Evolutionary conservation across 2,888 invertebrate genomes (phyloP).

Genomic region (Drosophila anomelani): DNA sequence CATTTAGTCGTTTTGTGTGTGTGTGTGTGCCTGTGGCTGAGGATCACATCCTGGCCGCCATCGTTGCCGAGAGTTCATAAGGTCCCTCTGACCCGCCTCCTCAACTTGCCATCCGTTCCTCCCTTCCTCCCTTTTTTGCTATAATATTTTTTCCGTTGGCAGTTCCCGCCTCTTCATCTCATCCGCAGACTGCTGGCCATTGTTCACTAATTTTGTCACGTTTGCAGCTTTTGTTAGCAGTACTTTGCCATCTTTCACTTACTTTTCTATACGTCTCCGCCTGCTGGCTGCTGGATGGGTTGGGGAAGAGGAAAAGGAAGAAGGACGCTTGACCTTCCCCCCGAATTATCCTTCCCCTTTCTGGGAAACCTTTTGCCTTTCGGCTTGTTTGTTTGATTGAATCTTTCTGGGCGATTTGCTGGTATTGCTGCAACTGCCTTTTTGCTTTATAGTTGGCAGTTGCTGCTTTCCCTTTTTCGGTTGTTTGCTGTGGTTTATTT

Average conservation of each 20-base stretch:
- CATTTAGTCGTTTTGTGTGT: constrained; percentile 75
- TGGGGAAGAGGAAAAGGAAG: background rate
- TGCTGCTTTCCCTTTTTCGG: constrained; percentile 30
- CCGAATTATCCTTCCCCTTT: background rate
- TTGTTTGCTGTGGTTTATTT: constrained; percentile 13
- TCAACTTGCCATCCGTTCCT: background rate
- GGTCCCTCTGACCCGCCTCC: constrained; percentile 50
- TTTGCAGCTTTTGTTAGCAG: constrained; percentile 75
- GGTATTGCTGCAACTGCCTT: constrained; percentile 38
- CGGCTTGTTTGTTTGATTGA: constrained; percentile 48
- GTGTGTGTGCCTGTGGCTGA: constrained; percentile 47
- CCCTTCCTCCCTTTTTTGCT: background rate
- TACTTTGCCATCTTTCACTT: constrained; percentile 62
- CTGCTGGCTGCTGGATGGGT: constrained; percentile 24
- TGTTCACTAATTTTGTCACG: constrained; percentile 81
- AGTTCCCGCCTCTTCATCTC: constrained; percentile 38
- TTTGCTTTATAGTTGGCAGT: constrained; percentile 17
- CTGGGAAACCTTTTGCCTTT: constrained; percentile 24
- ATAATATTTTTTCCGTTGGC: constrained; percentile 37
- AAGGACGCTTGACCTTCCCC: constrained; percentile 30
- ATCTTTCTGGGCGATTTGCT: constrained; percentile 59
- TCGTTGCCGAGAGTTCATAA: constrained; percentile 69
- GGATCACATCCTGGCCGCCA: constrained; percentile 62
- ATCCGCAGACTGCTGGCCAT: constrained; percentile 61
- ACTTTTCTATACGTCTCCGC: constrained; percentile 39